These are phyloP conservation scores for Aphis gossypii DNA, from an alignment of 1,140 invertebrate genomes.

Conservation along the genomic window DNA sequence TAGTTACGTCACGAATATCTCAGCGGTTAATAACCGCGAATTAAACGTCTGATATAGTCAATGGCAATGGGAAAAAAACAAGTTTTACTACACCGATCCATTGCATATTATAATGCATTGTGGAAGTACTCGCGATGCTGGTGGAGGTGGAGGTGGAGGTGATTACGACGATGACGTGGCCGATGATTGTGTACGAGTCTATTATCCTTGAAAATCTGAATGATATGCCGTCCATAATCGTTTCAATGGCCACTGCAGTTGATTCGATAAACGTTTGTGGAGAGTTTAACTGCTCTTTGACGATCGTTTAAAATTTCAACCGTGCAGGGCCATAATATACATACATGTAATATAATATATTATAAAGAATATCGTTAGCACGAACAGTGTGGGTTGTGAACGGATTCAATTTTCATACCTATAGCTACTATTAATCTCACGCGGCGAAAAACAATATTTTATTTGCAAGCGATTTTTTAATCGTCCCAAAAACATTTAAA, in stretches of 20 bases:
- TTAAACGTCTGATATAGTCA: slow-evolving; percentile 29
- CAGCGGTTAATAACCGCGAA: slow-evolving; percentile 35
- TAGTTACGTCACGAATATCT: slow-evolving; percentile 30
- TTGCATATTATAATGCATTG: background rate
- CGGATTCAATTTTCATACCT: background rate
- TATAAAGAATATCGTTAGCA: background rate
- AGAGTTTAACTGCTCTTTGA: background rate
- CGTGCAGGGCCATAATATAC: no score
- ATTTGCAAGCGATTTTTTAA: background rate
- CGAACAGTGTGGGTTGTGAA: background rate
- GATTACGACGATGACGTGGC: background rate
- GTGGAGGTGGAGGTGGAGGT: background rate
- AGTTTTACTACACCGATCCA: background rate
- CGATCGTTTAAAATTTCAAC: background rate
- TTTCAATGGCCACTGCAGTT: background rate
- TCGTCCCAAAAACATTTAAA: background rate
- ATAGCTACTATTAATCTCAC: background rate
- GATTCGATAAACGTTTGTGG: slow-evolving; percentile 16
- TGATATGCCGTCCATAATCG: slow-evolving; percentile 8
- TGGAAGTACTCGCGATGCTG: background rate
- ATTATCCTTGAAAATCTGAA: slow-evolving; percentile 23
- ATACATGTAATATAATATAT: background rate
- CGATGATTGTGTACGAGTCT: background rate
- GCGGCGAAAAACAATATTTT: background rate
- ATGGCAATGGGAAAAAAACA: background rate